These are phyloP conservation scores for Dicyrtoma fusca DNA, from an alignment of 2,888 invertebrate species.

Conservation along the genomic window DNA sequence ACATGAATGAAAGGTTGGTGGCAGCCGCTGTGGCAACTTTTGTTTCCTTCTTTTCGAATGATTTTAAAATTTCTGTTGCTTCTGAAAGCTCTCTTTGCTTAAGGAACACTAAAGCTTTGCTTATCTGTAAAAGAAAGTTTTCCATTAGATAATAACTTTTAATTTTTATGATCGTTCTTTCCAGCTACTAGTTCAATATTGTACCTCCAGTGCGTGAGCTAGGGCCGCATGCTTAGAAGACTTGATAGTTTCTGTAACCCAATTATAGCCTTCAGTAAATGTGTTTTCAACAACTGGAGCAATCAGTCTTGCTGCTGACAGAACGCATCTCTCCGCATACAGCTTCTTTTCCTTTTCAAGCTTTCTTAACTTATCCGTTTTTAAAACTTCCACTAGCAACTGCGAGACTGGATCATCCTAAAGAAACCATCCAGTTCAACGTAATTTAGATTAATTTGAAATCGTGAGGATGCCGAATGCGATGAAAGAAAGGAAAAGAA, in stretches of 20 bases:
- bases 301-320: conserved; percentile 86
- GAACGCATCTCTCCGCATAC: conserved; percentile 78
- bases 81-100: conserved; percentile 77
- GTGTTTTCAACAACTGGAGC: conserved; percentile 76
- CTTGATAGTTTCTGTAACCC: conserved; percentile 94
- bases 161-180: no score
- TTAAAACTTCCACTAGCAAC: conserved; percentile 72
- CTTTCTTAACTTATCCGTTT: conserved; percentile 74
- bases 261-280: conserved; percentile 65
- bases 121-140: conserved; percentile 63
- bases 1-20: conserved; percentile 83
- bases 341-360: conserved; percentile 72
- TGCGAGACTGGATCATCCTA: conserved; percentile 67
- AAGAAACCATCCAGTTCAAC: not conserved
- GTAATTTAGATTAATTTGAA: not conserved
- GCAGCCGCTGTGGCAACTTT: conserved; percentile 83
- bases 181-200: no score
- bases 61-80: conserved; percentile 81
- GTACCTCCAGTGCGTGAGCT: conserved; percentile 78
- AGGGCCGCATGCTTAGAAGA: conserved; percentile 81
- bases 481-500: not conserved
- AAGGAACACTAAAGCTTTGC: conserved; percentile 83
- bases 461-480: not conserved
- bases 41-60: conserved; percentile 82
- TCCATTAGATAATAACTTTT: not conserved